Evolutionary conservation across 2,797 vertebrate genomes (phyloP).

Genomic region (Lagocephalus sceleratus): DNA sequence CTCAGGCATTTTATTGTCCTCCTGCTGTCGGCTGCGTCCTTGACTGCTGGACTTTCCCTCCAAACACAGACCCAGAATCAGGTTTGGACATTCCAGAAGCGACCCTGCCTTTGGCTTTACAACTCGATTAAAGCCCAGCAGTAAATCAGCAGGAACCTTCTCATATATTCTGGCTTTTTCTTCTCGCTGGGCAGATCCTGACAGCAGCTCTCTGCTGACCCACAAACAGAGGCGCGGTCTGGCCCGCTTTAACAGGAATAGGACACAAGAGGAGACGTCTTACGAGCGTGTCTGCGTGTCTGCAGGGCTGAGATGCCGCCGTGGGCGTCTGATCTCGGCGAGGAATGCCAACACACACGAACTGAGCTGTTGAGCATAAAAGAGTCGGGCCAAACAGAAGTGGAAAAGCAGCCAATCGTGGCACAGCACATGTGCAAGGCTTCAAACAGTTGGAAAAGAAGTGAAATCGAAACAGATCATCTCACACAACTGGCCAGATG

Average conservation of each 20-base stretch:
- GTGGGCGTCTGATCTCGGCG: slow-evolving; percentile 42
- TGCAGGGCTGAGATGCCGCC: slow-evolving; percentile 54
- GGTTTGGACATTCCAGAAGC: slow-evolving; percentile 77
- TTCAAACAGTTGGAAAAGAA: no score
- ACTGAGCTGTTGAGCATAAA: no score
- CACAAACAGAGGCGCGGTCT: not conserved
- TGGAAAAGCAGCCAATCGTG: no score
- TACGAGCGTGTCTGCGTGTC: slow-evolving; percentile 58
- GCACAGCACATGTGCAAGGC: no score
- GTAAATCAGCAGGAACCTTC: slow-evolving; percentile 67
- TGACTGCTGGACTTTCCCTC: slow-evolving; percentile 71
- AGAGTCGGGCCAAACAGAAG: no score
- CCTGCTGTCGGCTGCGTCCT: slow-evolving; percentile 61
- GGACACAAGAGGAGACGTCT: slow-evolving; percentile 5
- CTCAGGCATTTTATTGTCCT: slow-evolving; percentile 50
- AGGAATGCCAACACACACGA: slow-evolving; percentile 37
- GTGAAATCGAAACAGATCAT: no score
- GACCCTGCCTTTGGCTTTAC: slow-evolving; percentile 79
- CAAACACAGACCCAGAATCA: slow-evolving; percentile 70
- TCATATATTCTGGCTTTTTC: slow-evolving; percentile 30
- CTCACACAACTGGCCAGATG: no score
- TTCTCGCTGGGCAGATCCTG: slow-evolving; percentile 1
- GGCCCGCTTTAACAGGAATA: not conserved
- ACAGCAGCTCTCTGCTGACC: not conserved
- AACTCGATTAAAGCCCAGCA: slow-evolving; percentile 77